Base-by-base conservation (phyloP, 2,888 invertebrate species). In the Ennomos quercinarius region DNA sequence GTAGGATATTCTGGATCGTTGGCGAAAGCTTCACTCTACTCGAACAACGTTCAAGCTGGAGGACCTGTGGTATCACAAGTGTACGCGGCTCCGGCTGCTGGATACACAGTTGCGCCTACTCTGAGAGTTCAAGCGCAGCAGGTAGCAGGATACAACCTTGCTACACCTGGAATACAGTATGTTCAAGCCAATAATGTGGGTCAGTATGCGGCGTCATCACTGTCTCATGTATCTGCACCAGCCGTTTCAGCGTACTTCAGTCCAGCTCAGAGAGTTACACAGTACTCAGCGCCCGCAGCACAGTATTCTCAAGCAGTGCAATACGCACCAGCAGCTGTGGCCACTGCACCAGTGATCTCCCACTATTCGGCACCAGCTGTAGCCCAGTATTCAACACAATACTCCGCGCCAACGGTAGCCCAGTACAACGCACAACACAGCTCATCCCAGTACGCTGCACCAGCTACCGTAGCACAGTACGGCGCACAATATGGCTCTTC, bases 41-140 rank as follows among this genome's bases (percentile, higher is more conserved):
- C 88, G 0, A 87, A 85, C 64, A 81, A 77, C 64, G 72, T 81
- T 10, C 83, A 87, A 41, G 53, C 79, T n/a, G 82, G 86, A 50
- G 89, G 86, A n/a, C 89, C 91, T 1, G 90, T 92, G 1, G 85
- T 92, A 1, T 86, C 93, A 13, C 92, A 92, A 80, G 89, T 91
- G n/a, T 87, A 72, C 45, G 83, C 91, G 5, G 91, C 88, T 46
- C 81, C 83, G 1, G 71, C 88, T 36, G 77, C 83, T n/a, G 76
- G 84, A 27, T 92, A 92, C 61, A 84, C 71, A 3, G 45, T 86
- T 9, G 78, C 89, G 0, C 78, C 86, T 0, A 78, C 81, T n/a
- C 72, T 91, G 35, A 85, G 78, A 69, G 66, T 70, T 2, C 86
- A 84, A 62, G 52, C 71, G 43, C 80, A 77, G 66, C 72, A 68